Percentiles rank a stretch among this genome's conserved stretches.
Evolutionary conservation across 2,797 vertebrate species (phyloP).

Genomic region (Chelonia mydas): DNA sequence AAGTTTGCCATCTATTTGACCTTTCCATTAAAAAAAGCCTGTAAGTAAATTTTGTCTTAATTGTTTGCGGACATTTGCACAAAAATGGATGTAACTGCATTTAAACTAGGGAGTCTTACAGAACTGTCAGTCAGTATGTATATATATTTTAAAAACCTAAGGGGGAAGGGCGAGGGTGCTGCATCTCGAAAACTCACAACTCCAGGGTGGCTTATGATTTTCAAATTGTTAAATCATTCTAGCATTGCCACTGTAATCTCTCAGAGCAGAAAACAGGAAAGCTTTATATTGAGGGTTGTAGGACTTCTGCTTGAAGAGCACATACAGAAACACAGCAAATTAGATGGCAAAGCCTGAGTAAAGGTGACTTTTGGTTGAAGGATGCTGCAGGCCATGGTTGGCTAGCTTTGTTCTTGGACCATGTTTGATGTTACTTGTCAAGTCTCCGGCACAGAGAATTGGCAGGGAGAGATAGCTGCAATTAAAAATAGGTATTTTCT

Average conservation of each 20-base stretch:
- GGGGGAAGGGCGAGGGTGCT: not conserved
- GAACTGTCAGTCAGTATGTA: not conserved
- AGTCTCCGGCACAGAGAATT: not conserved
- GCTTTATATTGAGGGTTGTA: slow-evolving; percentile 7
- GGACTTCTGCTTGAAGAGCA: slow-evolving; percentile 27
- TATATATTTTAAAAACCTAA: not conserved
- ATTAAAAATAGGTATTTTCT: slow-evolving; percentile 57
- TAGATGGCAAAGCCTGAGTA: slow-evolving; percentile 33
- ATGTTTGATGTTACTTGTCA: slow-evolving; percentile 39
- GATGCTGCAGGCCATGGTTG: slow-evolving; percentile 46
- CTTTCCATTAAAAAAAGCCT: slow-evolving; percentile 28
- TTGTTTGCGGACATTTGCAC: slow-evolving; percentile 25
- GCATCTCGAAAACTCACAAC: not conserved
- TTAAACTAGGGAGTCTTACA: slow-evolving; percentile 9
- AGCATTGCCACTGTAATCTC: not conserved
- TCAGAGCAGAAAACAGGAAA: slow-evolving; percentile 2
- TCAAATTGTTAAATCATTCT: slow-evolving; percentile 8
- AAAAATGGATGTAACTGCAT: slow-evolving; percentile 21
- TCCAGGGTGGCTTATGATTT: not conserved
- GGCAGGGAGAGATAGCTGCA: not conserved
- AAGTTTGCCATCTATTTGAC: slow-evolving; percentile 27
- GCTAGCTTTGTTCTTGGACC: slow-evolving; percentile 48
- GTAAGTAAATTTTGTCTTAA: slow-evolving; percentile 26
- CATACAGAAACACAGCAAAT: slow-evolving; percentile 30
- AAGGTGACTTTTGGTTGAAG: slow-evolving; percentile 56